These are phyloP conservation scores for Odontesthes bonariensis DNA, from an alignment of 2,113 vertebrate genomes.

Conservation along the genomic window DNA sequence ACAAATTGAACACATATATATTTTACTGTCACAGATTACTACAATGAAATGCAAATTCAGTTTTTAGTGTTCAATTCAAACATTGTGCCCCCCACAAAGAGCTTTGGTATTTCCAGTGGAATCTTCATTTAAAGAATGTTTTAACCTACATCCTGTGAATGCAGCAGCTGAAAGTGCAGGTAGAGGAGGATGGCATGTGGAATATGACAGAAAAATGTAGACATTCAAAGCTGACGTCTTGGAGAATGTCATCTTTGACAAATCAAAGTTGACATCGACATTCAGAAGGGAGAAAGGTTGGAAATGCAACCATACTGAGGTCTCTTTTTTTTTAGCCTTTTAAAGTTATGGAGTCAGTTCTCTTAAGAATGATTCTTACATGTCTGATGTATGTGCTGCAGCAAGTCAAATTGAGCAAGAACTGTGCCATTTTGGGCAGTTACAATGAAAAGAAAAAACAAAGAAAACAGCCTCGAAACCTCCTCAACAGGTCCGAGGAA, in stretches of 20 bases:
- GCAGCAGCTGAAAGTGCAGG: slow-evolving; percentile 3
- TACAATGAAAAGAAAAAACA: neutral
- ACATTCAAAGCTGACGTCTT: slow-evolving; percentile 8
- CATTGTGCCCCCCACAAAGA: slow-evolving; percentile 20
- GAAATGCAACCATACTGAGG: slow-evolving; percentile 10
- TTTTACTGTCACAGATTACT: slow-evolving; percentile 12
- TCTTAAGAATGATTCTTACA: neutral
- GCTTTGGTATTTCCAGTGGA: neutral
- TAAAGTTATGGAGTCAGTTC: neutral
- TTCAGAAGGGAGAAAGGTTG: slow-evolving; percentile 12
- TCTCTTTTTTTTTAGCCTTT: neutral
- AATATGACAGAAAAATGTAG: slow-evolving; percentile 10
- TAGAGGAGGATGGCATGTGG: neutral
- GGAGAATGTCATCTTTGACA: slow-evolving; percentile 3
- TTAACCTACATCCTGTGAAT: slow-evolving; percentile 3
- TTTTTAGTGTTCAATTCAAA: slow-evolving; percentile 31
- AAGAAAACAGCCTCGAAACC: neutral
- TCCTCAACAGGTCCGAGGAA: slow-evolving; percentile 6
- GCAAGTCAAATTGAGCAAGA: slow-evolving; percentile 1
- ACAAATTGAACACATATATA: slow-evolving; percentile 10
- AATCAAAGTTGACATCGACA: slow-evolving; percentile 1
- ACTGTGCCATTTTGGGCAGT: neutral
- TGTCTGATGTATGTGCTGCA: neutral
- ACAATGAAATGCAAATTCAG: slow-evolving; percentile 21
- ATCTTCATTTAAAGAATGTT: slow-evolving; percentile 8